Base-by-base conservation (phyloP, 2,888 invertebrate species). In the Acronicta leporina region DNA sequence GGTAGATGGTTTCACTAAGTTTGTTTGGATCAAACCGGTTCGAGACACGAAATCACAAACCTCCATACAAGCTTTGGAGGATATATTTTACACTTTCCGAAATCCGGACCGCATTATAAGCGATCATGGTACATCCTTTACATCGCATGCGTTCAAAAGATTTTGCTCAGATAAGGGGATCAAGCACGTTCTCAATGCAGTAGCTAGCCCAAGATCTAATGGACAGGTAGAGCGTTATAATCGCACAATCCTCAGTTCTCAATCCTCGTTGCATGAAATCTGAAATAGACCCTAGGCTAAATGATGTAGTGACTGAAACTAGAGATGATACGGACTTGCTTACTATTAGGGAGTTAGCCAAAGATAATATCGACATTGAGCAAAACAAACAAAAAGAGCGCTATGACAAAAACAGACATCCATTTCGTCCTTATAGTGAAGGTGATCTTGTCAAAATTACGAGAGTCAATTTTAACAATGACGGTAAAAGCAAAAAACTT, bases 371-470 rank as follows among this genome's bases (percentile, higher is more conserved):
- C 15, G 40, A 41, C 8, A 8, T 41, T 8, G 40, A 41, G 8
- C 40, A 41, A 15, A 9, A 41, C 2, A 41, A 41, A 9, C 40
- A 41, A 41, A 41, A 41, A 41, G 2, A 6, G 1, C 8, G 8
- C 3, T 25, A 43, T 25, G 43, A 43, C 6, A 43, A 43, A 25
- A 16, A 20, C 6, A 11, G 10, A 8, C 8, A 0, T 3, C 46
- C 30, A 1, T 6, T 1, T 9, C 48, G 38, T 11, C 5, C 13
- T 6, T 48, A 48, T 11, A 11, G 14, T 47, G 46, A 47, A 35
- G 46, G 46, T 14, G 46, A 47, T 1, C 16, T 47, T 2, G 46
- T 48, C 13, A 48, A 48, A 38, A 48, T 48, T 11, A 48, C 48
- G 0, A 38, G 6, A 13, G 20, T 20, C 0, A 6, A 4, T 16